Evolutionary conservation across 2,888 invertebrate species (phyloP).

Genomic region (Silvanus unidentatus): DNA sequence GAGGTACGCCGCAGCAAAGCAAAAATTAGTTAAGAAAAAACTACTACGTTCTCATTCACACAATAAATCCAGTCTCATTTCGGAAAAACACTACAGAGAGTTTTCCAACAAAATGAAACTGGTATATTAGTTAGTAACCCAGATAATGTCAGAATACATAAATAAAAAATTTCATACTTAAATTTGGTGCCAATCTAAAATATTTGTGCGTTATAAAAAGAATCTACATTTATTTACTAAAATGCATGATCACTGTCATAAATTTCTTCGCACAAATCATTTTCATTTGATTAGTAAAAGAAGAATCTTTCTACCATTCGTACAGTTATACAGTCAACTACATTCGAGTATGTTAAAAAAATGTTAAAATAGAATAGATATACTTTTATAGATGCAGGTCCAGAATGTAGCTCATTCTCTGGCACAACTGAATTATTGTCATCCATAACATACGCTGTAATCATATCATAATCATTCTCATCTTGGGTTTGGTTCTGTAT

Average conservation of each 20-base stretch:
- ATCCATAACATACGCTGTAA: constrained; percentile 66
- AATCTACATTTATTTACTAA: neutral
- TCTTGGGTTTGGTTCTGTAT: constrained; percentile 54
- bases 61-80: constrained; percentile 1
- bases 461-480: constrained; percentile 83
- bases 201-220: constrained; percentile 2
- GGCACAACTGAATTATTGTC: constrained; percentile 76
- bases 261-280: neutral
- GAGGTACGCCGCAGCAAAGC: constrained; percentile 43
- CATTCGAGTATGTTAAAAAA: neutral
- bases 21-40: constrained; percentile 33
- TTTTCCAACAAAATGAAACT: neutral
- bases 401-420: constrained; percentile 72
- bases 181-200: too few species aligned
- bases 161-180: too few species aligned
- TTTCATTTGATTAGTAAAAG: neutral
- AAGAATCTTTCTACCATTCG: neutral
- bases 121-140: too few species aligned
- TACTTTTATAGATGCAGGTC: constrained; percentile 81
- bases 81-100: neutral
- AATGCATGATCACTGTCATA: neutral
- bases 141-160: too few species aligned
- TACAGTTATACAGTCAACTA: constrained; percentile 5
- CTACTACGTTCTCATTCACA: neutral
- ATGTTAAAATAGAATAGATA: neutral